Evolutionary conservation across 1,140 invertebrate genomes (phyloP).

Genomic region (Pachyrhynchus sulphureomaculatus): DNA sequence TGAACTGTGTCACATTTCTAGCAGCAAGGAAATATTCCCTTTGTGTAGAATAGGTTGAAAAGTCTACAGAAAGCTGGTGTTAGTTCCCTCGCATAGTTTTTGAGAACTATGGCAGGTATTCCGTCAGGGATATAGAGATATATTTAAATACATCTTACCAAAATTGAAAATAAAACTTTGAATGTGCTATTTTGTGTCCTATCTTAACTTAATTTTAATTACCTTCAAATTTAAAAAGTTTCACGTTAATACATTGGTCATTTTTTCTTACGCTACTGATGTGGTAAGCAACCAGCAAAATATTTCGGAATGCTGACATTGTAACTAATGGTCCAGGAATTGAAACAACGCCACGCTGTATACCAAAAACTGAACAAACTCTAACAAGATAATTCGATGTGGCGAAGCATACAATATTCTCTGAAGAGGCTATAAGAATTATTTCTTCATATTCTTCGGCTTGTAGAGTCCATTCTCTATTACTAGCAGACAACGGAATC

Average conservation of each 20-base stretch:
- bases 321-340: conserved; percentile 73
- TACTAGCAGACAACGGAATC: conserved; percentile 71
- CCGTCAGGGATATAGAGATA: too few relatives aligned
- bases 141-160: too few relatives aligned
- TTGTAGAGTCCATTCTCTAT: conserved; percentile 84
- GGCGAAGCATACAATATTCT: conserved; percentile 74
- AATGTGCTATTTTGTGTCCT: too few relatives aligned
- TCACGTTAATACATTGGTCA: conserved; percentile 62
- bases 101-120: too few relatives aligned
- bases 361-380: conserved; percentile 82
- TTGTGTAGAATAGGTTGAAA: too few relatives aligned
- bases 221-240: conserved; percentile 51
- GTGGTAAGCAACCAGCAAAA: conserved; percentile 80
- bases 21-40: too few relatives aligned
- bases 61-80: too few relatives aligned
- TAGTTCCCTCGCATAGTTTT: too few relatives aligned
- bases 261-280: conserved; percentile 49
- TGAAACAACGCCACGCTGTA: conserved; percentile 77
- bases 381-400: conserved; percentile 73
- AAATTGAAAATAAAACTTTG: too few relatives aligned
- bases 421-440: conserved; percentile 69
- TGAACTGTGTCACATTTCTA: too few relatives aligned
- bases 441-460: conserved; percentile 78
- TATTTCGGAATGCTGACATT: conserved; percentile 64
- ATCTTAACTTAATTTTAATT: too few relatives aligned